A percentile compares a stretch with the other conserved stretches of the same genome.
phyloP scores from a whole-genome alignment of 2,888 invertebrate genomes.

The Orchestes rusci region DNA sequence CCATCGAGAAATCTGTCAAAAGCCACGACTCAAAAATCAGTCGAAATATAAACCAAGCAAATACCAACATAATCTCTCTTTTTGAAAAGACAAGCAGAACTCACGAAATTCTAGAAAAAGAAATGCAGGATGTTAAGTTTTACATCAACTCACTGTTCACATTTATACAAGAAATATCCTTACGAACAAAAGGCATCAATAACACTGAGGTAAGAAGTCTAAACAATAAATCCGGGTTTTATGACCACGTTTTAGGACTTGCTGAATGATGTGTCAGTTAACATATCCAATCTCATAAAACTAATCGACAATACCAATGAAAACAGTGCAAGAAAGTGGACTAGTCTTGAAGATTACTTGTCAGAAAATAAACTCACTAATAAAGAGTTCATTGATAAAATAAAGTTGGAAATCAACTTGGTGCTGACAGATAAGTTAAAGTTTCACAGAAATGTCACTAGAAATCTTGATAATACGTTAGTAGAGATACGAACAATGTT shows the following conservation, averaged over 20 bases:
- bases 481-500: too few relatives aligned
- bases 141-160: constrained; percentile 29
- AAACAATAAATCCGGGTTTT: too few relatives aligned
- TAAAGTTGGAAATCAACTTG: too few relatives aligned
- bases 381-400: constrained; percentile 3
- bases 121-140: constrained; percentile 26
- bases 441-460: too few relatives aligned
- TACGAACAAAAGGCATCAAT: constrained; percentile 7
- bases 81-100: constrained; percentile 35
- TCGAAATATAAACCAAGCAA: constrained; percentile 35
- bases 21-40: constrained; percentile 39
- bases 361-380: neutral
- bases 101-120: constrained; percentile 31
- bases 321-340: constrained; percentile 5
- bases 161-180: constrained; percentile 23
- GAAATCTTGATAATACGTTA: too few relatives aligned
- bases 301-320: constrained; percentile 3
- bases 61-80: constrained; percentile 33
- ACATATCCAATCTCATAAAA: constrained; percentile 3
- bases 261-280: constrained; percentile 5
- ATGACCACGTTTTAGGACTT: constrained; percentile 10
- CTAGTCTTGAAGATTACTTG: constrained; percentile 1
- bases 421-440: too few relatives aligned
- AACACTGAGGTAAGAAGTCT: constrained; percentile 13
- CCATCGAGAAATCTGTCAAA: constrained; percentile 49